phyloP scores from a whole-genome alignment of 1,140 invertebrate genomes.

The Lepidurus arcticus region DNA sequence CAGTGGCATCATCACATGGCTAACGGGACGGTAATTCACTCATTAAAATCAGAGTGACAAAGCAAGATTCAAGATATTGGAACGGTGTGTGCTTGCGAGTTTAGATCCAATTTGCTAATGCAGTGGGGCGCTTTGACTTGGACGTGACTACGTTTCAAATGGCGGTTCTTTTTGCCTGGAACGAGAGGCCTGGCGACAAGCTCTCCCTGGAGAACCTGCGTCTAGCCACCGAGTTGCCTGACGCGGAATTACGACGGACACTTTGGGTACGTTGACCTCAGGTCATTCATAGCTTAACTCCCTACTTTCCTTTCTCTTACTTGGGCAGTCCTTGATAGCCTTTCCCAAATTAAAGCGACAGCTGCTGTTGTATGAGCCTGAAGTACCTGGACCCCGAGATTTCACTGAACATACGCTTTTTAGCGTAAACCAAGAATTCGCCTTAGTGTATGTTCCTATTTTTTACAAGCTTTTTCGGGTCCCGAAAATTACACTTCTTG shows the following conservation, averaged over 20 bases:
- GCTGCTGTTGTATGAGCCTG: constrained; percentile 72
- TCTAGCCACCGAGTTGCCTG: constrained; percentile 92
- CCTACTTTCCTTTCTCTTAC: constrained; percentile 36
- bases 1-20: constrained; percentile 99
- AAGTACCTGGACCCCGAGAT: constrained; percentile 80
- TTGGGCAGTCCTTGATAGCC: constrained; percentile 73
- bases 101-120: constrained; percentile 72
- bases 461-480: constrained; percentile 22
- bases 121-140: constrained; percentile 89
- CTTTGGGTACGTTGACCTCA: constrained; percentile 62
- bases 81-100: constrained; percentile 27
- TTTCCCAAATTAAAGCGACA: constrained; percentile 95
- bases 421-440: constrained; percentile 96
- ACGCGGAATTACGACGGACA: constrained; percentile 90
- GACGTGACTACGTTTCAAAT: constrained; percentile 99
- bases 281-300: constrained; percentile 5
- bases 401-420: constrained; percentile 88
- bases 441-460: constrained; percentile 57
- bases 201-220: constrained; percentile 92
- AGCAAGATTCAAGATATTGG: constrained; percentile 14
- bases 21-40: constrained; percentile 72
- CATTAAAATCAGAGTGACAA: background rate
- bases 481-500: constrained; percentile 25
- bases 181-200: constrained; percentile 84
- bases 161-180: constrained; percentile 99